A percentile compares a stretch with the other conserved stretches of the same genome.
These are phyloP conservation scores for Oikopleura dioica DNA, from an alignment of 23 tunicate genomes.

Conservation along the genomic window DNA sequence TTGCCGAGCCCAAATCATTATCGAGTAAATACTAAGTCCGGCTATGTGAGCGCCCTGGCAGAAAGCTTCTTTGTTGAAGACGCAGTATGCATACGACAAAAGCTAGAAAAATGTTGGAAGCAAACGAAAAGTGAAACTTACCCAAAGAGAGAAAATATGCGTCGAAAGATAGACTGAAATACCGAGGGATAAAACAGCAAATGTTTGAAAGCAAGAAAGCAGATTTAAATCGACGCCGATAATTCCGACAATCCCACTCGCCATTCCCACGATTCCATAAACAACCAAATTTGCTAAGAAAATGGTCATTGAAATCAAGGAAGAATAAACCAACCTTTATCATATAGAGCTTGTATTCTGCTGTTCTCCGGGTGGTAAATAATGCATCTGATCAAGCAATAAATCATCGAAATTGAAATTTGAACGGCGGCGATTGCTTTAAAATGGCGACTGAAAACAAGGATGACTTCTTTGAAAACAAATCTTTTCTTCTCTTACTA, in stretches of 20 bases:
- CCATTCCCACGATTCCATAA: conserved; percentile 7
- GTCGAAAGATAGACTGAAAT: not conserved
- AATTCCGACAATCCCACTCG: not conserved
- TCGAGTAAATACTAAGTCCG: not conserved
- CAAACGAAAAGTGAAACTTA: no score
- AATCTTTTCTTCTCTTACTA: no score
- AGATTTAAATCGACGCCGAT: not conserved
- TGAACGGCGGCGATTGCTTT: not conserved
- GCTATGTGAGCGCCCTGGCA: not conserved
- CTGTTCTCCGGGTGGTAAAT: not conserved
- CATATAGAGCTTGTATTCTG: not conserved
- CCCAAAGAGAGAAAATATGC: not conserved
- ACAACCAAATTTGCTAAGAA: not conserved
- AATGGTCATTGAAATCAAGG: not conserved
- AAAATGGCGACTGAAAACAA: no score
- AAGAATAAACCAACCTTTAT: not conserved
- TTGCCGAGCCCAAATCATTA: no score
- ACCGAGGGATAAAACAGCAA: not conserved
- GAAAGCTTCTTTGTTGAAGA: not conserved
- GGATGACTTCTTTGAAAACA: no score
- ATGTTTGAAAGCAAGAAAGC: conserved; percentile 11
- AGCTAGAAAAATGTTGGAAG: no score
- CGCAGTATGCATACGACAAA: not conserved
- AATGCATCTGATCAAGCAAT: not conserved
- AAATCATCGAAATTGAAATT: not conserved